Percentiles rank a stretch among this genome's conserved stretches.
Conservation (phyloP, 1,140 invertebrate species). For the Varroa destructor region DNA sequence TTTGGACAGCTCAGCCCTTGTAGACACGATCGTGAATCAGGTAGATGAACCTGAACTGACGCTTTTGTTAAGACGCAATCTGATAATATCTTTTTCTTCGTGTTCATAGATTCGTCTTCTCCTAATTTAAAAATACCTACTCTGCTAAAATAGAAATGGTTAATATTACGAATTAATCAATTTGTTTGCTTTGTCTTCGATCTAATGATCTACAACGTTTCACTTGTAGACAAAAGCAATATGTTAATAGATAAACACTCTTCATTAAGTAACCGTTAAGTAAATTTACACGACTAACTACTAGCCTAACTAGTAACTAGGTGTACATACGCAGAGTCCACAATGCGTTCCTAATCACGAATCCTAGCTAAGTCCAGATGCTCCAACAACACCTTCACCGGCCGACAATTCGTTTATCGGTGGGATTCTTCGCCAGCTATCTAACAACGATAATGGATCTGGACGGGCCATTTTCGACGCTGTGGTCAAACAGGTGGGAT, state of each 20-base stretch:
- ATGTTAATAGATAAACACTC: too few species aligned
- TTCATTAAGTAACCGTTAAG: too few species aligned
- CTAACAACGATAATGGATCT: background rate
- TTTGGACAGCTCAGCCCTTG: background rate
- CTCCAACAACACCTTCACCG: background rate
- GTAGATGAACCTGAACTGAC: background rate
- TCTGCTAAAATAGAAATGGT: too few species aligned
- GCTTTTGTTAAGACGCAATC: background rate
- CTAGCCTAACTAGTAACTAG: too few species aligned
- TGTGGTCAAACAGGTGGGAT: background rate
- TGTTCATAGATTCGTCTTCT: background rate
- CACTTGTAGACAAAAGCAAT: too few species aligned
- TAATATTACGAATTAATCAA: too few species aligned
- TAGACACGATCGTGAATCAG: slow-evolving; percentile 12
- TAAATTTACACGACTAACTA: too few species aligned
- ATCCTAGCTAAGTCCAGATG: background rate
- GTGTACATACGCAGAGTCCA: too few species aligned
- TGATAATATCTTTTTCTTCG: slow-evolving; percentile 1
- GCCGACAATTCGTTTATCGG: background rate
- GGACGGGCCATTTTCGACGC: background rate
- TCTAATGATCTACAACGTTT: too few species aligned
- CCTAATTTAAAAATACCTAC: too few species aligned
- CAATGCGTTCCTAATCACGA: background rate
- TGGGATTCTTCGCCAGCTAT: background rate
- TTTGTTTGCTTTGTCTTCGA: too few species aligned